phyloP scores from a whole-genome alignment of 2,113 vertebrate genomes.

The Spilogale gracilis region DNA sequence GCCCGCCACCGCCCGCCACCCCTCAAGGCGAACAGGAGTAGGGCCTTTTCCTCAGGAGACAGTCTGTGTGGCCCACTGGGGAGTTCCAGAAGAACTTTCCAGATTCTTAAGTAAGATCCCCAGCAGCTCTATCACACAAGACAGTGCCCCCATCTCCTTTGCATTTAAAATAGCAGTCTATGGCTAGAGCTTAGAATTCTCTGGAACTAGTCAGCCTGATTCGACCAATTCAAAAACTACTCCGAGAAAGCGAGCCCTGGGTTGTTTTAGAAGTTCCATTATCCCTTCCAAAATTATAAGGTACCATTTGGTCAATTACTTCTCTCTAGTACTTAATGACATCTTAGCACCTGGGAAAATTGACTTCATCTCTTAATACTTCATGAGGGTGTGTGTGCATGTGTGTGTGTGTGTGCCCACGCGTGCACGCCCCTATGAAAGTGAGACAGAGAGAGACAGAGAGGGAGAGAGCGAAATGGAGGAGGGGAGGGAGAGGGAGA shows the following conservation, averaged over 20 bases:
- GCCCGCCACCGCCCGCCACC: fast-evolving
- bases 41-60: not conserved
- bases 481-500: not conserved
- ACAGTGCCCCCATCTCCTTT: fast-evolving
- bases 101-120: not conserved
- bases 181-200: not conserved
- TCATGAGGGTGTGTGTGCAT: not conserved
- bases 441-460: not conserved
- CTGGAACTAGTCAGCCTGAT: not conserved
- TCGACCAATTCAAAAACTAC: not conserved
- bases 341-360: not conserved
- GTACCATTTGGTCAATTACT: not conserved
- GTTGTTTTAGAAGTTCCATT: not conserved
- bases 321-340: not conserved
- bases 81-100: not conserved
- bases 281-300: not conserved
- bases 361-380: not conserved
- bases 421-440: not conserved
- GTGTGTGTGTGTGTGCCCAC: not conserved
- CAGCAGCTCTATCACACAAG: not conserved
- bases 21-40: fast-evolving
- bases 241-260: not conserved
- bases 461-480: not conserved
- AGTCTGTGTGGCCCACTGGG: not conserved
- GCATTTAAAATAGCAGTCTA: not conserved